Base-by-base conservation (phyloP, 2,888 invertebrate genomes). In the Melipona beecheii region DNA sequence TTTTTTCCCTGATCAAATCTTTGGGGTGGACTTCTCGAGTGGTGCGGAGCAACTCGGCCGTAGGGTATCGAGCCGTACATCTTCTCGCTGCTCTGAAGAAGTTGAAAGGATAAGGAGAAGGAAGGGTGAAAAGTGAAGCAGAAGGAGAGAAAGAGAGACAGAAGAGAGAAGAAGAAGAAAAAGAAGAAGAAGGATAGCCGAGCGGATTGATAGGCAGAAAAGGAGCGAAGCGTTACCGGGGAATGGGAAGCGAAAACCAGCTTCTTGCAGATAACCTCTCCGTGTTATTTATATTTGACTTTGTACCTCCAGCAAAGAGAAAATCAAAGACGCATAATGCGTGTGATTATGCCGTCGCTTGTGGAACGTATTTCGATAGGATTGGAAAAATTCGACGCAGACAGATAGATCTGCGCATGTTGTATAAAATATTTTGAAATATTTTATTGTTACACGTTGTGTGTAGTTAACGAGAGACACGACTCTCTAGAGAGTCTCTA, bases 1-100 rank as follows among this genome's bases (percentile, higher is more conserved):
- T 87, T 83, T 81, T 52, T 79, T 4, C 31, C 77, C 84, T 83
- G 91, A 91, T 91, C 91, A 91, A 91, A 91, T 91, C 91, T 92
- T 92, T 88, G 85, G 90, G 90, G 91, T 91, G 90, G 89, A 91
- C 91, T 90, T 90, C 87, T 88, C 90, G 90, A 90, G 84, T 88
- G 81, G 80, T 85, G 70, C 80, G 82, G 64, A 75, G 88, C 84
- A 83, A 84, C 86, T 89, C 84, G 88, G 78, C 87, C 88, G 87
- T 86, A 75, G 83, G 90, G 84, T 90, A 90, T 89, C 87, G 89
- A 90, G 79, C 90, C 82, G 84, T 86, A 81, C 90, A 83, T 90
- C 90, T 86, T 90, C 74, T 74, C 89, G 81, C 81, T 62, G 80
- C 85, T 78, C 83, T 73, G 81, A 84, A 83, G 78, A 86, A 85